These are phyloP conservation scores for Ramphastos sulfuratus DNA, from an alignment of 2,113 vertebrate genomes.

Conservation along the genomic window DNA sequence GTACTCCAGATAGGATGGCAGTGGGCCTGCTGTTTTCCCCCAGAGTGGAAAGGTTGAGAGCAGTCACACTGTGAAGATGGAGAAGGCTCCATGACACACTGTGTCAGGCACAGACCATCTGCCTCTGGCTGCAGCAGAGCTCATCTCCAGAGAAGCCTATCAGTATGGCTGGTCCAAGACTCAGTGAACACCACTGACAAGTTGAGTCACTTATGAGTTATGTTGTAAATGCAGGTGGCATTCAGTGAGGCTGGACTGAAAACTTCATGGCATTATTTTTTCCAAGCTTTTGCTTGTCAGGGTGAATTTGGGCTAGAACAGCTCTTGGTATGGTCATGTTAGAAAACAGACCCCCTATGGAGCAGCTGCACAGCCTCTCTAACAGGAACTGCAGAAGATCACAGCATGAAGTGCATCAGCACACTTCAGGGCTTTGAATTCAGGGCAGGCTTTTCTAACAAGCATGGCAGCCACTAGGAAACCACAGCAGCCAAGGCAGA, in stretches of 20 bases:
- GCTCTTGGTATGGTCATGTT: background rate
- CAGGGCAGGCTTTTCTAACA: background rate
- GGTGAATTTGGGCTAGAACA: background rate
- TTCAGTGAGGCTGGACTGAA: background rate
- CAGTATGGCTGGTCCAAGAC: background rate
- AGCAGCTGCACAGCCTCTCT: background rate
- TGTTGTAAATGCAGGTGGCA: background rate
- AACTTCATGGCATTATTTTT: background rate
- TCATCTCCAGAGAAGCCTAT: background rate
- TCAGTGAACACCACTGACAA: background rate
- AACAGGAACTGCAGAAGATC: background rate
- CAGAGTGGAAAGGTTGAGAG: background rate
- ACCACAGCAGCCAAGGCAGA: background rate
- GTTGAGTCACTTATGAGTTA: background rate
- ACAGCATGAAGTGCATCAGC: background rate
- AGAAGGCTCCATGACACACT: background rate
- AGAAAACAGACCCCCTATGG: background rate
- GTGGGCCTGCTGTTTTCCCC: background rate
- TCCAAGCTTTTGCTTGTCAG: background rate
- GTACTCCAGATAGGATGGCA: background rate
- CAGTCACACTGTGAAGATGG: background rate
- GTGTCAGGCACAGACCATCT: background rate
- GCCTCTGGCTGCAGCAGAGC: background rate
- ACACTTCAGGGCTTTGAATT: background rate
- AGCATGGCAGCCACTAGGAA: background rate